These are phyloP conservation scores for Galerucella nymphaeae DNA, from an alignment of 2,888 invertebrate species.

Conservation along the genomic window DNA sequence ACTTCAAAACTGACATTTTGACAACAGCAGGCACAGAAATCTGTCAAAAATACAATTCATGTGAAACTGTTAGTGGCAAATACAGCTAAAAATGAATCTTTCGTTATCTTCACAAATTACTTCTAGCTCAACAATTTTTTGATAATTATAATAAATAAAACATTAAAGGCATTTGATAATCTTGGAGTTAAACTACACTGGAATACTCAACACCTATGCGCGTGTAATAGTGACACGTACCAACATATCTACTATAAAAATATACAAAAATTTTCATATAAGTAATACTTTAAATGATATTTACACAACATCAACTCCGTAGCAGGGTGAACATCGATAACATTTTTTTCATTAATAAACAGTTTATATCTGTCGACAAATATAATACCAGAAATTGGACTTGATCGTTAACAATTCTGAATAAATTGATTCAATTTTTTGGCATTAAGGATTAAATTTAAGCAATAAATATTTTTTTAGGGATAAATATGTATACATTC, in stretches of 20 bases:
- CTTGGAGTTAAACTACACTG: background rate
- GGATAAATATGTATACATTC: no score
- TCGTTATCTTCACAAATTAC: no score
- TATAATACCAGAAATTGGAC: background rate
- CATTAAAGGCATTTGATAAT: no score
- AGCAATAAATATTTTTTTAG: background rate
- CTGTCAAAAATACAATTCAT: no score
- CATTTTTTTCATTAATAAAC: background rate
- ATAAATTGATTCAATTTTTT: no score
- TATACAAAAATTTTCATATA: conserved; percentile 31
- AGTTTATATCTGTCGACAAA: background rate
- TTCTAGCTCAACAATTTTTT: no score
- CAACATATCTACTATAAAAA: conserved; percentile 22
- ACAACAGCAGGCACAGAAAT: no score
- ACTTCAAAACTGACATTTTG: no score
- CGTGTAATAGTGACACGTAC: conserved; percentile 29
- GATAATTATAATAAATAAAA: no score
- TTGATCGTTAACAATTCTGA: no score
- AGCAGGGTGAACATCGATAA: conserved; percentile 9
- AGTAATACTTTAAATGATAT: conserved; percentile 50
- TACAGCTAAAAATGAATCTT: no score
- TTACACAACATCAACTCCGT: conserved; percentile 39
- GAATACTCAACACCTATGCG: conserved; percentile 3
- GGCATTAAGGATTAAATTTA: background rate
- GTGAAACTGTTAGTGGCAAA: rapidly evolving